Conservation (phyloP, 1,140 invertebrate species). For the Brachionus manjavacas region DNA sequence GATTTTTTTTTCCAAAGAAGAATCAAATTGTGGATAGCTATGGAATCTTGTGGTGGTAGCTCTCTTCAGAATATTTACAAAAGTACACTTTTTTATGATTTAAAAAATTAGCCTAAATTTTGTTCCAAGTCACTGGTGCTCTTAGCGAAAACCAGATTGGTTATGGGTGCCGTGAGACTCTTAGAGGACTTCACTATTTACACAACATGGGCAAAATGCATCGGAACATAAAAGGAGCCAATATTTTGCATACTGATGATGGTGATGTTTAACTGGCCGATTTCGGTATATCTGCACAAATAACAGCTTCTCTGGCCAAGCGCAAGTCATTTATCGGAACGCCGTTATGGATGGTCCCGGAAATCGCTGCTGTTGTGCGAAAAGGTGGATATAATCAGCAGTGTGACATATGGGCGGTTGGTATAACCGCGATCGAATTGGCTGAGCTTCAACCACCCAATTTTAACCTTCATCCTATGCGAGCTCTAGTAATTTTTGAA, state of each 20-base stretch:
- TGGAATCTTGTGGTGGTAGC: conserved; percentile 97
- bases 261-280: conserved; percentile 98
- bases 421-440: conserved; percentile 96
- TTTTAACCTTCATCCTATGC: conserved; percentile 98
- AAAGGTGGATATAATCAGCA: conserved; percentile 98
- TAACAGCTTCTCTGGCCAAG: conserved; percentile 97
- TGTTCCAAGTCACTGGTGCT: conserved; percentile 78
- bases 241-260: conserved; percentile 88
- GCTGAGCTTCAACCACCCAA: conserved; percentile 96
- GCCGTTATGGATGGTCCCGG: conserved; percentile 85
- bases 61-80: conserved; percentile 94
- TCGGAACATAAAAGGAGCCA: conserved; percentile 83
- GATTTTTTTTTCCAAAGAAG: conserved; percentile 54
- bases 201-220: conserved; percentile 95
- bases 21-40: conserved; percentile 97
- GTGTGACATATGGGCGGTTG: conserved; percentile 99
- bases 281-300: conserved; percentile 98
- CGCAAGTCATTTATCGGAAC: conserved; percentile 99
- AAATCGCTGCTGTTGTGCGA: conserved; percentile 94
- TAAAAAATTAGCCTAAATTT: background rate
- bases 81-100: conserved; percentile 63
- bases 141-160: conserved; percentile 90
- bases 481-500: conserved; percentile 84
- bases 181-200: conserved; percentile 92
- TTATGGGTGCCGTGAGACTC: too few species aligned